phyloP scores from a whole-genome alignment of 2,113 vertebrate genomes.

The Catharus fuscescens region DNA sequence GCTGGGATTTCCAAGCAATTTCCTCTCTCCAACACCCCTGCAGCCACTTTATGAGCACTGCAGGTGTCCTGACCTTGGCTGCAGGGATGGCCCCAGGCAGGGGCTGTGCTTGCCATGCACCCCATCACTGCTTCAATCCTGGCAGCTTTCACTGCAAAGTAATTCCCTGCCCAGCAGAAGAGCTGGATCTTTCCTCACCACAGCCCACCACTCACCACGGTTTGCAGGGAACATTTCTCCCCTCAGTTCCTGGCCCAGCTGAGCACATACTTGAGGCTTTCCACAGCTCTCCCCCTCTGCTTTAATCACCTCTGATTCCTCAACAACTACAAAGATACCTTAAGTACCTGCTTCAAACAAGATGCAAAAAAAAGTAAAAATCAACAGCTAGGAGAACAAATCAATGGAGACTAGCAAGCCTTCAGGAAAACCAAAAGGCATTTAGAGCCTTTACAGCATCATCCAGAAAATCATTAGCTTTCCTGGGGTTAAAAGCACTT shows the following conservation, averaged over 20 bases:
- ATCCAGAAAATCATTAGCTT: constrained; percentile 24
- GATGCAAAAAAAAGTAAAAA: background rate
- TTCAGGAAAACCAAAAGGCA: constrained; percentile 16
- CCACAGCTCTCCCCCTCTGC: background rate
- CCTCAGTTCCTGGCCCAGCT: rapidly evolving
- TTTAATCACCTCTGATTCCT: background rate
- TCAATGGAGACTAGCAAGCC: constrained; percentile 22
- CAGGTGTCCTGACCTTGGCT: background rate
- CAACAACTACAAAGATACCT: background rate
- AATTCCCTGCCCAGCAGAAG: background rate
- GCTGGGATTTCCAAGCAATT: background rate
- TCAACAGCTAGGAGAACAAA: constrained; percentile 12
- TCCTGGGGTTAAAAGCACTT: constrained; percentile 15
- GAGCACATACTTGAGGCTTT: background rate
- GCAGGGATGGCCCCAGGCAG: background rate
- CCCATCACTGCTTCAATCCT: background rate
- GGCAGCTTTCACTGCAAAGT: background rate
- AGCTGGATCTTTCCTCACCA: background rate
- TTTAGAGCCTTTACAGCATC: constrained; percentile 9
- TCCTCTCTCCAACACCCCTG: background rate
- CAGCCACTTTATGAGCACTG: background rate
- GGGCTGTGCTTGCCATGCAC: background rate
- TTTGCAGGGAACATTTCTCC: too few relatives aligned
- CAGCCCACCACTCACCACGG: rapidly evolving
- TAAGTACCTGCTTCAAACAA: background rate